These are phyloP conservation scores for Stenurella melanura DNA, from an alignment of 2,888 invertebrate species.

Conservation along the genomic window DNA sequence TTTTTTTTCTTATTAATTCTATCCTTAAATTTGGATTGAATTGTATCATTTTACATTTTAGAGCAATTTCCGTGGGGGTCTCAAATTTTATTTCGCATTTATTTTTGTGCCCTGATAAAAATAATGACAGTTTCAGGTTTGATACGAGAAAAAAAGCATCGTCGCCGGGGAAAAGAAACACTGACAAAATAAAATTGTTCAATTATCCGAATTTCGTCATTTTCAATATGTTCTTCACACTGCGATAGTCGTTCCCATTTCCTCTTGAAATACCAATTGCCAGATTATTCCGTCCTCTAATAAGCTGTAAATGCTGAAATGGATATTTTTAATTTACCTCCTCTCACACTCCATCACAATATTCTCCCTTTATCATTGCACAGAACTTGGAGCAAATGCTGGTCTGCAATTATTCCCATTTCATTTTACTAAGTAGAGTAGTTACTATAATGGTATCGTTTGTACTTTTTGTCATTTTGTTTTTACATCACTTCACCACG, in stretches of 20 bases:
- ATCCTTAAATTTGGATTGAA: too few species aligned
- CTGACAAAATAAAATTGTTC: not conserved
- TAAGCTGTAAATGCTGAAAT: not conserved
- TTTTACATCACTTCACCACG: not conserved
- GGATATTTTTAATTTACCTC: not conserved
- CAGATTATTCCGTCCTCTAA: not conserved
- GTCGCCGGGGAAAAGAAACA: not conserved
- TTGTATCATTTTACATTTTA: not conserved
- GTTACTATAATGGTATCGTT: not conserved
- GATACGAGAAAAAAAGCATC: not conserved
- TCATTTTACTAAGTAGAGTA: not conserved
- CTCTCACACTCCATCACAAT: not conserved
- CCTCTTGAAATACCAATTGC: not conserved
- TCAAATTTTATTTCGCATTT: not conserved
- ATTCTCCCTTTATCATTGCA: not conserved
- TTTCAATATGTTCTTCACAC: not conserved
- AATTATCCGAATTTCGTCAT: conserved; percentile 1
- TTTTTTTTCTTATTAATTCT: too few species aligned
- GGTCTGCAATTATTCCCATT: not conserved
- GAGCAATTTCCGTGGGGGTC: not conserved
- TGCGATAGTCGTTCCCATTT: not conserved
- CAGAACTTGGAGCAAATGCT: not conserved
- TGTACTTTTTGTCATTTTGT: not conserved
- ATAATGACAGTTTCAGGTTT: not conserved
- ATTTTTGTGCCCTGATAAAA: not conserved